Evolutionary conservation across 2,797 vertebrate species (phyloP), one percentile per base, ranked within the genome.

Genomic region (Arnoldichthys spilopterus): DNA sequence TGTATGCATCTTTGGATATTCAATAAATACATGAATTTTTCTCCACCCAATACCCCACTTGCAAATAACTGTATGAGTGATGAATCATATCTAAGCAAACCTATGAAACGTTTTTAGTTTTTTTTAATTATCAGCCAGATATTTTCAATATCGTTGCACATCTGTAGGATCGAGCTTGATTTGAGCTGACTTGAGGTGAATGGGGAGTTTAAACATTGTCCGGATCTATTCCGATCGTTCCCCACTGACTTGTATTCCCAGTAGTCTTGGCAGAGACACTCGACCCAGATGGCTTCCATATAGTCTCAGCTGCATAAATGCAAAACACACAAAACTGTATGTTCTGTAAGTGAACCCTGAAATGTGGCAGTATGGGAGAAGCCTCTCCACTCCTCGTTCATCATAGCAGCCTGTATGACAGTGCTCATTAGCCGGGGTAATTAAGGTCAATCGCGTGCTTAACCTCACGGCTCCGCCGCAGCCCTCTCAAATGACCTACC

Each of bases 401-500:
- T 54, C 49, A 67, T 32, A 74, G 74, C 69, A 67, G 63, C 74
- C 37, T 45, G 59, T 47, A 67, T 58, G 79, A 79, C 74, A 67
- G 73, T 18, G 34, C 56, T 73, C 49, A 69, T 83, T 84, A 81
- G 71, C 45, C 51, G 72, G 70, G 72, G 53, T 82, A 84, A 87
- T 87, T 84, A 84, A 47, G 79, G 81, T 76, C 51, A 80, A 79
- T 80, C 2, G 24, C 69, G 82, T 80, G 73, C 77, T 69, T 83
- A 81, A 82, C 82, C 74, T 82, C 53, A 64, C 20, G 22, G 32
- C 37, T 53, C 26, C 49, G 68, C 72, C 30, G 47, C 49, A 32
- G 37, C 49, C 18, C 24, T 34, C 28, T 34, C 73, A 78, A 81
- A 71, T 82, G 83, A 79, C 76, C 66, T 76, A n/a, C 72, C 70